A percentile compares a stretch with the other conserved stretches of the same genome.
Conservation (phyloP, 1,140 invertebrate species). For the Scaptomyza hsui region DNA sequence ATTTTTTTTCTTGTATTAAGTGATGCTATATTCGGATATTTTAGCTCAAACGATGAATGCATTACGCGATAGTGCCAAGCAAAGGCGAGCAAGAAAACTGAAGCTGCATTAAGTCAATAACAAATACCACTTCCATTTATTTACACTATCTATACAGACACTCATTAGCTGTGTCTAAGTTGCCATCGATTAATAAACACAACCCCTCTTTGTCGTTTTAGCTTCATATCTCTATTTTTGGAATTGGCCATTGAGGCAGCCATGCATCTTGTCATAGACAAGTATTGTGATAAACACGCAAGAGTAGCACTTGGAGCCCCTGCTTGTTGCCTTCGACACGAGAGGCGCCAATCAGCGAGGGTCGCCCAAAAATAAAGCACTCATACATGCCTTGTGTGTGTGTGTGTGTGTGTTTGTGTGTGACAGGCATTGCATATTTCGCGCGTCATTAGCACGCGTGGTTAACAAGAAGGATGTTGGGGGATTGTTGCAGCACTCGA, state of each 20-base stretch:
- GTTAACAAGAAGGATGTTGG: not conserved
- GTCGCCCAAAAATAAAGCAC: constrained; percentile 68
- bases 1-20: too few relatives aligned
- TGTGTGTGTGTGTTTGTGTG: constrained; percentile 7
- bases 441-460: constrained; percentile 81
- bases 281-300: not conserved
- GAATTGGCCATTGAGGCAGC: not conserved
- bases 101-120: too few relatives aligned
- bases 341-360: constrained; percentile 34
- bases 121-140: too few relatives aligned
- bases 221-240: constrained; percentile 7
- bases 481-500: constrained; percentile 28
- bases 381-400: constrained; percentile 23
- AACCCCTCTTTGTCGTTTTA: not conserved
- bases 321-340: constrained; percentile 1
- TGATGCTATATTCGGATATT: too few relatives aligned
- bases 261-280: not conserved
- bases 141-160: too few relatives aligned
- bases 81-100: too few relatives aligned
- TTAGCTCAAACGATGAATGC: too few relatives aligned
- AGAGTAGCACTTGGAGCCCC: constrained; percentile 9
- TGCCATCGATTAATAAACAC: not conserved
- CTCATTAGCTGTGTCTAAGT: not conserved
- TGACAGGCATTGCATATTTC: constrained; percentile 72
- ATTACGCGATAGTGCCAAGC: too few relatives aligned